Base-by-base conservation (phyloP, 2,888 invertebrate species). In the Stegana nigrithorax region DNA sequence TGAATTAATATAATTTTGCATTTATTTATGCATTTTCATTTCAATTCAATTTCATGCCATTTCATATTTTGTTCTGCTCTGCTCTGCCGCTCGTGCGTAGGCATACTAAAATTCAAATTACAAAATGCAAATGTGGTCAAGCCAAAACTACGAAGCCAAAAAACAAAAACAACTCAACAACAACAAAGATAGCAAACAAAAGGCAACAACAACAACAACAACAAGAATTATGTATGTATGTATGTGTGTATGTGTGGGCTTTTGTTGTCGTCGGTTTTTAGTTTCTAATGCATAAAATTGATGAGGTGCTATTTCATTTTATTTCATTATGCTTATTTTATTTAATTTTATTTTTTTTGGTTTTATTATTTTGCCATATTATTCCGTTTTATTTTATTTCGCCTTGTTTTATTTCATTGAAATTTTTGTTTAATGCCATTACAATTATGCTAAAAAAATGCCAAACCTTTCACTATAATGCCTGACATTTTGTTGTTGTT, bases 21-120 rank as follows among this genome's bases (percentile, higher is more conserved):
- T 79, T 75, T 73, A 74, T 79, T 79, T 75, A 75, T 73, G 79
- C 73, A 76, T 69, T 71, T 69, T 64, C 67, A 77, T 78, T 71
- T 73, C n/a, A 39, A 17, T 10, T 39, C 14, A 39, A 39, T 39
- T 39, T 39, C 39, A 39, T 39, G 2, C 39, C 4, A 39, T 10
- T 39, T 10, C 17, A 39, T n/a, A n/a, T n/a, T n/a, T n/a, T n/a
- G n/a, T n/a, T n/a, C n/a, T n/a, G n/a, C n/a, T n/a, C n/a, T n/a
- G n/a, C n/a, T n/a, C n/a, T n/a, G n/a, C n/a, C n/a, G n/a, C n/a
- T n/a, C n/a, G n/a, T n/a, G n/a, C n/a, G n/a, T n/a, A n/a, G n/a
- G n/a, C n/a, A n/a, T 39, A 36, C 59, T 58, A 66, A 51, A 57
- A 62, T 64, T 64, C 64, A 71, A 70, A 67, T 67, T 62, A 44